phyloP scores from a whole-genome alignment of 2,113 vertebrate genomes.

The Nerophis ophidion region DNA sequence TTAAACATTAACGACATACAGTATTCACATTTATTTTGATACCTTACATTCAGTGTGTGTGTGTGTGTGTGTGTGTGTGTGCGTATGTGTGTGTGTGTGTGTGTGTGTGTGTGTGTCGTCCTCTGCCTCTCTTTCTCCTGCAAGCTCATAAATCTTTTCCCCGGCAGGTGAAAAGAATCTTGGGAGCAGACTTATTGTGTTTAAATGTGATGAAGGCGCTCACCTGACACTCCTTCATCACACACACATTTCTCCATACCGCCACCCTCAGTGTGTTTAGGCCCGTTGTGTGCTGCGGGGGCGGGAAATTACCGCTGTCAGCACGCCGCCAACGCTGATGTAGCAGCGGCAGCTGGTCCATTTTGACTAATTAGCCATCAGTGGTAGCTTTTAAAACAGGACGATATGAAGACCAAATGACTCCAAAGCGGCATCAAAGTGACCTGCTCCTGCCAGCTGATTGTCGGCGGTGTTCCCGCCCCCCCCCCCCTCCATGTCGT shows the following conservation, averaged over 20 bases:
- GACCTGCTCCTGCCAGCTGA: conserved; percentile 25
- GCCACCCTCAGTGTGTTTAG: conserved; percentile 14
- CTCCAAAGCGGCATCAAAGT: conserved; percentile 2
- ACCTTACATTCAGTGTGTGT: no score
- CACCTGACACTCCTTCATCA: conserved; percentile 20
- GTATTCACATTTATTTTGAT: no score
- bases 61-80: no score
- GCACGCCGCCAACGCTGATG: conserved; percentile 1
- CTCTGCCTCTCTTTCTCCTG: not conserved
- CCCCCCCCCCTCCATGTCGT: not conserved
- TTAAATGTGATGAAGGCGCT: conserved; percentile 25
- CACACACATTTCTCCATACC: conserved; percentile 29
- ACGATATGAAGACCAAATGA: conserved; percentile 11
- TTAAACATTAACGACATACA: no score
- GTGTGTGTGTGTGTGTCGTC: no score
- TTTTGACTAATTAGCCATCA: not conserved
- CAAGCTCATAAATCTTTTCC: conserved; percentile 31
- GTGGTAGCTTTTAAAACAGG: conserved; percentile 7
- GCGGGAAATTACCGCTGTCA: conserved; percentile 24
- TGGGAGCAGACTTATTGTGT: conserved; percentile 36
- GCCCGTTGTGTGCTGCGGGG: conserved; percentile 3
- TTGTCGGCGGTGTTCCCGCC: conserved; percentile 27
- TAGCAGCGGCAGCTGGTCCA: conserved; percentile 14
- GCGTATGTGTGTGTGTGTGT: no score
- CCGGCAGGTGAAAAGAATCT: conserved; percentile 53